Evolutionary conservation across 2,888 invertebrate genomes (phyloP), one percentile per base, ranked within the genome.

Genomic region (Odontomyia ornata): DNA sequence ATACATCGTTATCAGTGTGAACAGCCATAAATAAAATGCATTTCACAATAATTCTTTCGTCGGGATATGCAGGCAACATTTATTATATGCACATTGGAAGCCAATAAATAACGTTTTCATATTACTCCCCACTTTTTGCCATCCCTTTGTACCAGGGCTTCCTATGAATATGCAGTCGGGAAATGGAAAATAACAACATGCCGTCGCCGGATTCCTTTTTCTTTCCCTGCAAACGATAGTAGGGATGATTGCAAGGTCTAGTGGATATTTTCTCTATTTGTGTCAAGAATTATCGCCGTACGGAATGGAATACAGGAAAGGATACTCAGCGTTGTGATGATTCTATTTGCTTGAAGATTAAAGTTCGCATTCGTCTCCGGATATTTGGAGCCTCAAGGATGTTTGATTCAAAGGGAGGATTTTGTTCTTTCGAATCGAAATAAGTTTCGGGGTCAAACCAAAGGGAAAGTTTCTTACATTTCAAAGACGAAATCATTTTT

Each of bases 21-120:
- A 23, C n/a, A 27, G 27, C 15, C 71, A 71, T 71, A 71, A 71
- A 71, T 47, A 46, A 71, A 71, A 71, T 71, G 71, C 71, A 71
- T 52, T 47, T 15, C n/a, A 47, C 47, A 52, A 71, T 52, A 71
- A 71, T 27, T 71, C 71, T 71, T 71, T 47, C 23, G 52, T 25
- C 71, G 5, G 71, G 46, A 71, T 71, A 52, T 71, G 71, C 47
- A 71, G 23, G 64, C 28, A 28, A 43, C 52, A 71, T 52, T 71
- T 71, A 71, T 71, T 71, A 47, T 27, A 52, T 71, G 71, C 71
- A 71, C 47, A 71, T 71, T 71, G 25, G 52, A 27, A 23, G 52
- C 28, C 47, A 46, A 71, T 71, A 71, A 52, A 71, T 71, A 36
- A 47, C 71, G 0, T 27, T 71, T 28, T 52, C 27, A 15, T 28